These are phyloP conservation scores for Drosophila ficusphila DNA, from an alignment of 1,140 invertebrate genomes.

Conservation along the genomic window DNA sequence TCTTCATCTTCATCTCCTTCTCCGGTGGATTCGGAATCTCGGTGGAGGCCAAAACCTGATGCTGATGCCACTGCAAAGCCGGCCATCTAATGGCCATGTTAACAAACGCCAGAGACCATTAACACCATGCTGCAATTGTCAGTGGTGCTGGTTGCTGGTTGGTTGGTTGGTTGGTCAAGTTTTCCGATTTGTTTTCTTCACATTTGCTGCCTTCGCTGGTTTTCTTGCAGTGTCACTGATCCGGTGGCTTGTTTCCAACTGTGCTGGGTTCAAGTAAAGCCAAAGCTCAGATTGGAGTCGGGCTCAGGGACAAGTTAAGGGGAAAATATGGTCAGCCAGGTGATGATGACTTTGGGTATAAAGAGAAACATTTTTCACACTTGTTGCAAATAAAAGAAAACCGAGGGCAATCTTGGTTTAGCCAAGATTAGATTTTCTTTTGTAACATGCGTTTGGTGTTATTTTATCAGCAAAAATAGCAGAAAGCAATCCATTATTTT, in stretches of 20 bases:
- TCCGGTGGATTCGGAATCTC: neutral
- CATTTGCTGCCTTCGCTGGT: neutral
- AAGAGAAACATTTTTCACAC: neutral
- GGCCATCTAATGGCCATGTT: constrained; percentile 61
- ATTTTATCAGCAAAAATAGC: neutral
- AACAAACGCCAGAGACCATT: constrained; percentile 57
- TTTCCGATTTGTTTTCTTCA: constrained; percentile 25
- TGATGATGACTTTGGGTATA: constrained; percentile 18
- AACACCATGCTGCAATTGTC: constrained; percentile 47
- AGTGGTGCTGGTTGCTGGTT: constrained; percentile 2
- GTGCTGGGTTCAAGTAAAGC: constrained; percentile 35
- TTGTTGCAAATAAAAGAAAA: too few relatives aligned
- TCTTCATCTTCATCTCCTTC: neutral
- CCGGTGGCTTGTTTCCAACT: constrained; percentile 29
- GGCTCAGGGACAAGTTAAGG: constrained; percentile 32
- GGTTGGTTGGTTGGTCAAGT: constrained; percentile 43
- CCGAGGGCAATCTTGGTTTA: too few relatives aligned
- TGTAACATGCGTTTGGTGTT: too few relatives aligned
- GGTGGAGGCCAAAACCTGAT: constrained; percentile 27
- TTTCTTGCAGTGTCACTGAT: constrained; percentile 58
- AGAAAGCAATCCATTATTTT: too few relatives aligned
- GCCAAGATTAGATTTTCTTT: too few relatives aligned
- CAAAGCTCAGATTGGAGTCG: constrained; percentile 30
- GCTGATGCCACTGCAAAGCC: constrained; percentile 31
- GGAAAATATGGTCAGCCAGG: constrained; percentile 13